A percentile compares a stretch with the other conserved stretches of the same genome.
Conservation (phyloP, 2,888 invertebrate species). For the Molorchus minor region DNA sequence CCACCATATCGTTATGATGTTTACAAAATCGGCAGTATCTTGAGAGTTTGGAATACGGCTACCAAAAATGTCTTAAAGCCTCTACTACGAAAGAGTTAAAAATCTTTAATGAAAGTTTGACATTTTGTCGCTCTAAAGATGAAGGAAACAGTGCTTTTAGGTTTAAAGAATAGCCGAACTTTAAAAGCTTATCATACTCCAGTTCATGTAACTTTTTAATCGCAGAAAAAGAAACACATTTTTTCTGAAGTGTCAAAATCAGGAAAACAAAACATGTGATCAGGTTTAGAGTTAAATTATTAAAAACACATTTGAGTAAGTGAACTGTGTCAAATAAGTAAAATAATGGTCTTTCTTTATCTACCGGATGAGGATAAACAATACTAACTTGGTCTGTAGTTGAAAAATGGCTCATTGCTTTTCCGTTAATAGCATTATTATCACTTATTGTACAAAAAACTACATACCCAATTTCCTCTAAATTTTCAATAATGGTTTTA, state of each 20-base stretch:
- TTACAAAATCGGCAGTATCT: slow-evolving; percentile 19
- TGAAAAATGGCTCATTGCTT: neutral
- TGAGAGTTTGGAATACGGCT: neutral
- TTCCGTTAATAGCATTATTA: neutral
- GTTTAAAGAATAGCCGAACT: too few species aligned
- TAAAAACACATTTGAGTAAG: slow-evolving; percentile 25
- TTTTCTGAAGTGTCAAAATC: slow-evolving; percentile 10
- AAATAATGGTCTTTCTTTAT: slow-evolving; percentile 26
- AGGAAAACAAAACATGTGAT: too few species aligned
- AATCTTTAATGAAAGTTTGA: slow-evolving; percentile 3
- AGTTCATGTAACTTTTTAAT: slow-evolving; percentile 20
- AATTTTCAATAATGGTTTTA: too few species aligned
- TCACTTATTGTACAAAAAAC: neutral
- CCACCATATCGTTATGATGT: slow-evolving; percentile 21
- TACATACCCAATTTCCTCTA: neutral
- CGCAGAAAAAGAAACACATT: slow-evolving; percentile 12
- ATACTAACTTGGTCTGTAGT: neutral
- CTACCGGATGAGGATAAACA: slow-evolving; percentile 24
- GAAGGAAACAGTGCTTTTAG: slow-evolving; percentile 24
- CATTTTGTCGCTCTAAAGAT: slow-evolving; percentile 6
- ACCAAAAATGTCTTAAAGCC: slow-evolving; percentile 22
- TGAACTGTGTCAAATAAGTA: slow-evolving; percentile 26
- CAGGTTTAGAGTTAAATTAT: too few species aligned
- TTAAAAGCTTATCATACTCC: slow-evolving; percentile 18
- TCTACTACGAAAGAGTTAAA: neutral